A percentile compares a stretch with the other conserved stretches of the same genome.
Evolutionary conservation across 2,113 vertebrate genomes (phyloP).

Genomic region (Ailurus styani): DNA sequence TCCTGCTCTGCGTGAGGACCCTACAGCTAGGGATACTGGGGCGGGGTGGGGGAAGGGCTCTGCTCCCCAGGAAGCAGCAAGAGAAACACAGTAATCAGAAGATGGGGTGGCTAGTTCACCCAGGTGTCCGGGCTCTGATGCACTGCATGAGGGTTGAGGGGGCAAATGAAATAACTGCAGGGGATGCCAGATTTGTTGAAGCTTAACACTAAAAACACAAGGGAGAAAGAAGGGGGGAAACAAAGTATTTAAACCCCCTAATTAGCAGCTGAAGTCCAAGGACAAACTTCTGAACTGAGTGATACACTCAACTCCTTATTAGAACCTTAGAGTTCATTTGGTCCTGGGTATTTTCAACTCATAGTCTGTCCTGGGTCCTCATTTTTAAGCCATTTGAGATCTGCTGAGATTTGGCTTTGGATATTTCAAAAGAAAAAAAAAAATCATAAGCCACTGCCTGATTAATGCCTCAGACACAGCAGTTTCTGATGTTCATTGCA

Average conservation of each 20-base stretch:
- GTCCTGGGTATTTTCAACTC: neutral
- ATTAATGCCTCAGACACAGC: neutral
- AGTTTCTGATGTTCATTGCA: neutral
- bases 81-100: neutral
- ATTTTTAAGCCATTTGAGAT: neutral
- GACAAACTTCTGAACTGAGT: neutral
- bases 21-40: fast-evolving
- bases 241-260: neutral
- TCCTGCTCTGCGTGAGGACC: fast-evolving
- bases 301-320: neutral
- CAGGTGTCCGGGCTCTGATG: neutral
- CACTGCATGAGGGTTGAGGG: neutral
- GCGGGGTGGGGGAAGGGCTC: neutral
- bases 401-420: neutral
- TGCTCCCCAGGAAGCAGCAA: neutral
- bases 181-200: neutral
- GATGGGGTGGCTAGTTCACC: neutral
- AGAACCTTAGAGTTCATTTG: neutral
- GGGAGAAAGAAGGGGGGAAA: neutral
- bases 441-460: neutral
- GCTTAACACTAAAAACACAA: neutral
- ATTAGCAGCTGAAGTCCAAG: neutral
- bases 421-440: neutral
- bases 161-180: neutral
- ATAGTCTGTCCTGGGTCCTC: neutral